Evolutionary conservation across 2,797 vertebrate species (phyloP).

Genomic region (Neoniphon sammara): DNA sequence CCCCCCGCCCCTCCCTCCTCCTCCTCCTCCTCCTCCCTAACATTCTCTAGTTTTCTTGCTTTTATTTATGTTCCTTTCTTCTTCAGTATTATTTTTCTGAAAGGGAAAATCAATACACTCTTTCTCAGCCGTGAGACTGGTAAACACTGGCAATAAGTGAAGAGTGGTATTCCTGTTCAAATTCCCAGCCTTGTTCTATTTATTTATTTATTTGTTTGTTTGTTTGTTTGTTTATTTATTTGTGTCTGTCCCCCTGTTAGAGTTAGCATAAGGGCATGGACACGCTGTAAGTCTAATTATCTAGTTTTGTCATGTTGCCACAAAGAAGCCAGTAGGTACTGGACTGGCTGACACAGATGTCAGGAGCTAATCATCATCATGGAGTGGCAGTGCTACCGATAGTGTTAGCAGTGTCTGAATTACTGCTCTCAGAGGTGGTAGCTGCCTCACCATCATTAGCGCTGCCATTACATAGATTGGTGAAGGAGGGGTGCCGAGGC

Average conservation of each 20-base stretch:
- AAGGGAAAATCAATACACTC: slow-evolving; percentile 77
- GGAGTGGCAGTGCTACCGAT: slow-evolving; percentile 46
- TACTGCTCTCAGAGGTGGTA: slow-evolving; percentile 65
- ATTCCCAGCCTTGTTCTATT: slow-evolving; percentile 22
- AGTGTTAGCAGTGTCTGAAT: slow-evolving; percentile 64
- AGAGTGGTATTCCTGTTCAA: slow-evolving; percentile 49
- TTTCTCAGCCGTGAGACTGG: slow-evolving; percentile 60
- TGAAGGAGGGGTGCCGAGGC: slow-evolving; percentile 70
- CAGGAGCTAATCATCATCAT: slow-evolving; percentile 51
- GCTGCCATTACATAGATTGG: slow-evolving; percentile 73
- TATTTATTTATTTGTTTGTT: slow-evolving; percentile 32
- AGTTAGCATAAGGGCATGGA: slow-evolving; percentile 9
- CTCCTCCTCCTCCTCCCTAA: slow-evolving; percentile 58
- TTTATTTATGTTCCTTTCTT: slow-evolving; percentile 74
- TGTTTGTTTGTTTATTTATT: too few relatives aligned
- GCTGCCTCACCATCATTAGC: slow-evolving; percentile 75
- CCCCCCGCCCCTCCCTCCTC: slow-evolving; percentile 12
- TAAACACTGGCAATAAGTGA: slow-evolving; percentile 63
- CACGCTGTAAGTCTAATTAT: slow-evolving; percentile 54
- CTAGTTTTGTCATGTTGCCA: slow-evolving; percentile 56
- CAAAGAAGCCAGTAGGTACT: slow-evolving; percentile 42
- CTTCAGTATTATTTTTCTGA: slow-evolving; percentile 73
- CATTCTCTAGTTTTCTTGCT: slow-evolving; percentile 64
- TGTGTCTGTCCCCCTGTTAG: too few relatives aligned
- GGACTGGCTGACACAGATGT: slow-evolving; percentile 53